Base-by-base conservation (phyloP, 2,113 vertebrate genomes). In the Sprattus sprattus region DNA sequence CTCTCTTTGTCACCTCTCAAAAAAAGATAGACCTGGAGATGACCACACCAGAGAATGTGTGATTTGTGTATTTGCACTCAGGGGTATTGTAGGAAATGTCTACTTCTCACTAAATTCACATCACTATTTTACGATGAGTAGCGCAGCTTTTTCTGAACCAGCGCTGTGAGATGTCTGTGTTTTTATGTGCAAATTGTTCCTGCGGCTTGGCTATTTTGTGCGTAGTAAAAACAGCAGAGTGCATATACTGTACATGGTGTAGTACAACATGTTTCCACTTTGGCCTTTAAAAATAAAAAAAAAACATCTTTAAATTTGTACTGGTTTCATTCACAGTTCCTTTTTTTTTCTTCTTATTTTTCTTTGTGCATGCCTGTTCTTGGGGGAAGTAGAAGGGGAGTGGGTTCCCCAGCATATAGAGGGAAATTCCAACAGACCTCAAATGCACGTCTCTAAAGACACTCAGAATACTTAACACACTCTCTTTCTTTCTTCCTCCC, bases 391-490 rank as follows among this genome's bases (percentile, higher is more conserved):
- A 64, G 16, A 78, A 78, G 4, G 13, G 71, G 71, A 6, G 71
- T 78, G 71, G 25, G 25, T 3, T 78, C 71, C 25, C 32, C 4
- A 39, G 71, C 32, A 44, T 78, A 78, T 78, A 39, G 32, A 78
- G 71, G 71, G 71, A 78, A 78, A 78, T 78, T 78, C 71, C 71
- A 39, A 18, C 71, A 16, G 71, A 67, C 64, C 32, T 39, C 32
- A 78, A 15, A 78, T 78, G 71, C 39, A 13, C 39, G 71, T 78
- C 71, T 78, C 71, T 32, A 28, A 78, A 44, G 71, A 78, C 71
- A 16, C 6, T 32, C 25, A 28, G 8, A 8, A 71, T 78, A 78
- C 71, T 78, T 39, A 78, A 78, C 71, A 39, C 32, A 39, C 71
- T 4, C 28, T 15, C 32, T 16, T 15, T 32, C 39, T 15, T 78